A percentile compares a stretch with the other conserved stretches of the same genome.
Evolutionary conservation across 1,140 invertebrate species (phyloP).

Genomic region (Heliconius congener): DNA sequence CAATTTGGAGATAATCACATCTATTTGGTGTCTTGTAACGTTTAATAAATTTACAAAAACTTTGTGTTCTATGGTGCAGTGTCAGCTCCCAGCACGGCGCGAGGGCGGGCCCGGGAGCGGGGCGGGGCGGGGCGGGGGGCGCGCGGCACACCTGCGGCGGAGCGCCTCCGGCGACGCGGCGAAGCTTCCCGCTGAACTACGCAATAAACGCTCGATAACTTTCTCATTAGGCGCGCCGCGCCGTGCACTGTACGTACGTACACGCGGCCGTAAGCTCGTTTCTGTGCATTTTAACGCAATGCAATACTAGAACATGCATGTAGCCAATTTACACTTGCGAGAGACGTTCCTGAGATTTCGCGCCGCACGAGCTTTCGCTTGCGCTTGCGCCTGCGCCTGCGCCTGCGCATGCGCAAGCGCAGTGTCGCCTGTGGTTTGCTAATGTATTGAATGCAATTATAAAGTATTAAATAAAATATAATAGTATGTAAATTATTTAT

Average conservation of each 20-base stretch:
- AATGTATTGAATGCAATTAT: neutral
- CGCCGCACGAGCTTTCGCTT: constrained; percentile 31
- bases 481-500: neutral
- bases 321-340: constrained; percentile 57
- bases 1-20: too few relatives aligned
- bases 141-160: constrained; percentile 73
- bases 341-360: constrained; percentile 26
- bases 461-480: neutral
- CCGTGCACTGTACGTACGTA: constrained; percentile 50
- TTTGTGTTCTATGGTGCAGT: too few relatives aligned
- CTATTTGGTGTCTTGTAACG: neutral
- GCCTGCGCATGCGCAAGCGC: constrained; percentile 23
- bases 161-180: constrained; percentile 66
- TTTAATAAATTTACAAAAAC: neutral
- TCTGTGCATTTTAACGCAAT: constrained; percentile 60
- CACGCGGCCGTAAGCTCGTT: constrained; percentile 68
- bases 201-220: constrained; percentile 81
- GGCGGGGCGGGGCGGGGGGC: constrained; percentile 43
- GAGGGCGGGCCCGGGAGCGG: neutral
- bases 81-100: too few relatives aligned
- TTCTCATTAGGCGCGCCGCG: constrained; percentile 80
- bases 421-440: neutral
- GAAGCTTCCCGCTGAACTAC: constrained; percentile 76
- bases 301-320: constrained; percentile 64
- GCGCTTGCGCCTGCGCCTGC: constrained; percentile 35